Evolutionary conservation across 64 coral and sea anemone genomes (phyloP).

Genomic region (Cladopsammia gracilis): DNA sequence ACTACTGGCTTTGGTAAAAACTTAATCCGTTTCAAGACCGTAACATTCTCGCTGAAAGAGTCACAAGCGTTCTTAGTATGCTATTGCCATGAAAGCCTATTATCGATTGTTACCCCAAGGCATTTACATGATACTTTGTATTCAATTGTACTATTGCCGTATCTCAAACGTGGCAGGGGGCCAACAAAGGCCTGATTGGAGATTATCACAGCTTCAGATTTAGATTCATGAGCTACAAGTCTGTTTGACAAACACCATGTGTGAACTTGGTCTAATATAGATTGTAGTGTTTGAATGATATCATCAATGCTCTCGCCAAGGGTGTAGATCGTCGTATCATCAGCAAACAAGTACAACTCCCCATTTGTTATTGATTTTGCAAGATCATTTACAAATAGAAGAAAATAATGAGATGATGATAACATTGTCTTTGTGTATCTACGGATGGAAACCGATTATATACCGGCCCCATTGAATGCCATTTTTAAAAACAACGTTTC

Average conservation of each 20-base stretch:
- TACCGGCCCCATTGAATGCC: too few species aligned
- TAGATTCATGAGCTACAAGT: not conserved
- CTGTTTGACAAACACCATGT: not conserved
- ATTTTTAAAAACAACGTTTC: too few species aligned
- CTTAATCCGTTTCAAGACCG: not conserved
- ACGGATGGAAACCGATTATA: too few species aligned
- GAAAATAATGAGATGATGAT: too few species aligned
- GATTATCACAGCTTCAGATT: not conserved
- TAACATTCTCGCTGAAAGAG: not conserved
- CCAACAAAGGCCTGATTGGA: not conserved
- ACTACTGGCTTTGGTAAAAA: not conserved
- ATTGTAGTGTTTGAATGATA: too few species aligned
- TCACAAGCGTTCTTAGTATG: not conserved
- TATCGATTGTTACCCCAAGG: not conserved
- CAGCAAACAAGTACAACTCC: not conserved
- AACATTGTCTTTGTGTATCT: too few species aligned
- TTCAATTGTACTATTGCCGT: not conserved
- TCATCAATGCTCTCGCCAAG: not conserved
- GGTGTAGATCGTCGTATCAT: not conserved
- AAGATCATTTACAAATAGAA: not conserved
- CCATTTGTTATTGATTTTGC: not conserved
- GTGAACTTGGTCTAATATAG: not conserved
- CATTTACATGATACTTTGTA: not conserved
- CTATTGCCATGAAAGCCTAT: not conserved
- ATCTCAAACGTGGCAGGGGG: not conserved